Percentiles rank a stretch among this genome's conserved stretches.
phyloP scores from a whole-genome alignment of 2,113 vertebrate species.

The Madoqua kirkii region DNA sequence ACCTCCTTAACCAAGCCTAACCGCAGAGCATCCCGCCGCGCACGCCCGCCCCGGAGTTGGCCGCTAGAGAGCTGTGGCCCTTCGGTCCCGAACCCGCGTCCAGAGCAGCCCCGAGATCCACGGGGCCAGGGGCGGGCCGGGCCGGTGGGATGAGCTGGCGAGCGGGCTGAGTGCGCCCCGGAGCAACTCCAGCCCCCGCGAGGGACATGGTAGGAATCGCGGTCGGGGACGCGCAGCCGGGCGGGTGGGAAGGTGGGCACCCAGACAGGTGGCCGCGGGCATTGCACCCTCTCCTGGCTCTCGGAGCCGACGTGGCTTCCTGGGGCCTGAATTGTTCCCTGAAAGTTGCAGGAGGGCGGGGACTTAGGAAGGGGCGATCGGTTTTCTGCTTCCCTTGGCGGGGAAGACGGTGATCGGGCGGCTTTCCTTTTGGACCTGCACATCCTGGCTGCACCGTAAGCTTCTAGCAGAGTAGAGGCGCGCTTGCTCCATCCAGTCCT shows the following conservation, averaged over 20 bases:
- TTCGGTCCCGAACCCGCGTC: neutral
- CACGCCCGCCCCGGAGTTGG: neutral
- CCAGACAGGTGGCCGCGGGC: neutral
- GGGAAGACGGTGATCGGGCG: rapidly evolving
- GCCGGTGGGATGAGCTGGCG: neutral
- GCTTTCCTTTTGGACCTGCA: neutral
- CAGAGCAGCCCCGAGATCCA: neutral
- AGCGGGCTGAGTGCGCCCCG: neutral
- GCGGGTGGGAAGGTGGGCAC: neutral
- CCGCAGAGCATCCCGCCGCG: neutral
- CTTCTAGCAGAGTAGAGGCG: too few species aligned
- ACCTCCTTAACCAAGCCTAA: neutral
- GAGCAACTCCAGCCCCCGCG: neutral
- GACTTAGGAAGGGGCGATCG: neutral
- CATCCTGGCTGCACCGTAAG: neutral
- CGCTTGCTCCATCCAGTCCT: neutral
- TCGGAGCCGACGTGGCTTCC: neutral
- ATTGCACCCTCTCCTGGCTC: rapidly evolving
- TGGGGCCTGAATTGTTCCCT: neutral
- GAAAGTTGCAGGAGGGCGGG: neutral
- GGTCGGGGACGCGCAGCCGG: neutral
- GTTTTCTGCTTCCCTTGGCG: neutral
- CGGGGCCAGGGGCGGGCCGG: neutral
- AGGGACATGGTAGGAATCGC: constrained; percentile 32
- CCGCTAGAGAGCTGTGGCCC: neutral